Percentiles rank a stretch among this genome's conserved stretches.
Evolutionary conservation across 2,888 invertebrate genomes (phyloP).

Genomic region (Andrena bicolor): DNA sequence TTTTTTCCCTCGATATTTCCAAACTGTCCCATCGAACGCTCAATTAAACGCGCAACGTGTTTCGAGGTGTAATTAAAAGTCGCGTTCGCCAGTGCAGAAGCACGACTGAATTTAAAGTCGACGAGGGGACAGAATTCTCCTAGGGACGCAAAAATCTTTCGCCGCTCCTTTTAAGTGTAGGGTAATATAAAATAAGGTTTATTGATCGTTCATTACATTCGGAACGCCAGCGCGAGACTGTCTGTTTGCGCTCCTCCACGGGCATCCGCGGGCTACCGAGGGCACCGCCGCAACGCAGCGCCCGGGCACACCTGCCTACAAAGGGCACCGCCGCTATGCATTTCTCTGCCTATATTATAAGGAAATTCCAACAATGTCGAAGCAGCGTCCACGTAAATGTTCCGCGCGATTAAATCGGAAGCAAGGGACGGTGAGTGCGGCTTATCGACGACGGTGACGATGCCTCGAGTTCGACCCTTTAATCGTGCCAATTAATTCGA

Average conservation of each 20-base stretch:
- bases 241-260: too few species aligned
- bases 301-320: too few species aligned
- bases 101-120: not conserved
- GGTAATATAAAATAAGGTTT: too few species aligned
- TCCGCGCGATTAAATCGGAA: conserved; percentile 12
- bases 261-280: too few species aligned
- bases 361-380: conserved; percentile 2
- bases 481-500: conserved; percentile 74
- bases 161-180: conserved; percentile 5
- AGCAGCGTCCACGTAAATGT: conserved; percentile 28
- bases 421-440: not conserved
- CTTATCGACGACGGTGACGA: not conserved
- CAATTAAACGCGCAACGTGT: not conserved
- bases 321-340: too few species aligned
- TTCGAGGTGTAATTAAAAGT: not conserved
- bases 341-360: too few species aligned
- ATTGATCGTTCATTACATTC: too few species aligned
- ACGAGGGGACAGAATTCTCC: not conserved
- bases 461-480: conserved; percentile 50
- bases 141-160: conserved; percentile 1
- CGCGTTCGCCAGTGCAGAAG: not conserved
- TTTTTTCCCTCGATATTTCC: conserved; percentile 2
- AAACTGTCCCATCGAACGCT: not conserved
- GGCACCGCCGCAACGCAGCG: too few species aligned
- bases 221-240: too few species aligned